These are phyloP conservation scores for Leptinotarsa rubiginosa DNA, from an alignment of 2,888 invertebrate genomes.

Conservation along the genomic window DNA sequence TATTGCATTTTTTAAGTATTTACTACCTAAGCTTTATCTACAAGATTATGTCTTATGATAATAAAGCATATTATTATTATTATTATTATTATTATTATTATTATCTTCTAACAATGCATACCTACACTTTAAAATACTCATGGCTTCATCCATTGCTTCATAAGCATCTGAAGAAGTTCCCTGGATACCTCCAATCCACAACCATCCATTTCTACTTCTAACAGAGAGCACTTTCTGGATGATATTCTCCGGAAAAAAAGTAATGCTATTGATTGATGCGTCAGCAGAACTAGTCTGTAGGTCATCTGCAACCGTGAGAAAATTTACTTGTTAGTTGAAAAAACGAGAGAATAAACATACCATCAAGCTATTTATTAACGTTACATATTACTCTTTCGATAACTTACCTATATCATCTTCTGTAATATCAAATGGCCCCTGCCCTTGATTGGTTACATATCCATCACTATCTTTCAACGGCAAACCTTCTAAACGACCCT, in stretches of 20 bases:
- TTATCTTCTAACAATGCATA: conserved; percentile 63
- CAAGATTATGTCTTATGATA: too few relatives aligned
- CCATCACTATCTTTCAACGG: conserved; percentile 63
- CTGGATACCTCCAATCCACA: conserved; percentile 84
- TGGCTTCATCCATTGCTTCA: conserved; percentile 77
- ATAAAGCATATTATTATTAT: too few relatives aligned
- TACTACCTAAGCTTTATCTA: too few relatives aligned
- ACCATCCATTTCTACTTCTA: conserved; percentile 77
- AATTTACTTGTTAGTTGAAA: background rate
- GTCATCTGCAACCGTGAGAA: conserved; percentile 37
- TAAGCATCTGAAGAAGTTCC: conserved; percentile 76
- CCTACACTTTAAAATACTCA: conserved; percentile 85
- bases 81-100: too few relatives aligned
- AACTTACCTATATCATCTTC: conserved; percentile 52
- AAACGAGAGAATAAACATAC: background rate
- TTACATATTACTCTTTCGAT: background rate
- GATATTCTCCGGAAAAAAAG: conserved; percentile 29
- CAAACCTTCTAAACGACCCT: conserved; percentile 58
- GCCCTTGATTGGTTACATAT: conserved; percentile 63
- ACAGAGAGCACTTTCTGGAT: conserved; percentile 47
- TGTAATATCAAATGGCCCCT: conserved; percentile 57
- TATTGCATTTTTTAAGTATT: too few relatives aligned
- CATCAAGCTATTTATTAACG: background rate
- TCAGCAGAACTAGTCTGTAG: conserved; percentile 35
- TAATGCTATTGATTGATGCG: conserved; percentile 19